A percentile compares a stretch with the other conserved stretches of the same genome.
Conservation (phyloP, 2,888 invertebrate species). For the Rapana venosa region DNA sequence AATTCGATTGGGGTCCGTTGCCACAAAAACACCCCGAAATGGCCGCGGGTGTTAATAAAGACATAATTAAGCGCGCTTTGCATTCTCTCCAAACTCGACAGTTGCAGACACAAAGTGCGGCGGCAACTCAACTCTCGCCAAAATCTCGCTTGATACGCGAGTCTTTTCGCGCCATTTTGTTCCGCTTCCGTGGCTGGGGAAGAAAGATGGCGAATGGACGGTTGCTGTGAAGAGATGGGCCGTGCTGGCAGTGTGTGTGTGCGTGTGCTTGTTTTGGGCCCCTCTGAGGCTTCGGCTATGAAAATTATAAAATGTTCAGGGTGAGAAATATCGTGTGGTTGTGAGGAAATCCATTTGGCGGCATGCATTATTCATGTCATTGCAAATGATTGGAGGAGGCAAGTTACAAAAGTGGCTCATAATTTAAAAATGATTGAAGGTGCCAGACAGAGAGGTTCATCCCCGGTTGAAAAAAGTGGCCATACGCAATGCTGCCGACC, state of each 20-base stretch:
- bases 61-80: slow-evolving; percentile 41
- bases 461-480: slow-evolving; percentile 5
- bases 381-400: slow-evolving; percentile 17
- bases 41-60: slow-evolving; percentile 40
- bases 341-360: slow-evolving; percentile 40
- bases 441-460: slow-evolving; percentile 23
- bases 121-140: slow-evolving; percentile 29
- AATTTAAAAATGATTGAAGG: slow-evolving; percentile 30
- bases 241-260: not conserved
- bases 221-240: slow-evolving; percentile 7
- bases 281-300: not conserved
- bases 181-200: slow-evolving; percentile 6
- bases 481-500: not conserved
- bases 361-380: slow-evolving; percentile 42
- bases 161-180: slow-evolving; percentile 22
- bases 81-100: slow-evolving; percentile 17
- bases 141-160: slow-evolving; percentile 30
- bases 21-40: slow-evolving; percentile 25
- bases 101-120: slow-evolving; percentile 21
- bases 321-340: slow-evolving; percentile 5
- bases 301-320: slow-evolving; percentile 31
- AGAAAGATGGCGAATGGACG: not conserved
- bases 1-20: slow-evolving; percentile 16
- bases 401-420: slow-evolving; percentile 28
- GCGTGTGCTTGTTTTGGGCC: slow-evolving; percentile 20